Conservation (phyloP, 2,113 vertebrate species). For the Glaucomys volans region DNA sequence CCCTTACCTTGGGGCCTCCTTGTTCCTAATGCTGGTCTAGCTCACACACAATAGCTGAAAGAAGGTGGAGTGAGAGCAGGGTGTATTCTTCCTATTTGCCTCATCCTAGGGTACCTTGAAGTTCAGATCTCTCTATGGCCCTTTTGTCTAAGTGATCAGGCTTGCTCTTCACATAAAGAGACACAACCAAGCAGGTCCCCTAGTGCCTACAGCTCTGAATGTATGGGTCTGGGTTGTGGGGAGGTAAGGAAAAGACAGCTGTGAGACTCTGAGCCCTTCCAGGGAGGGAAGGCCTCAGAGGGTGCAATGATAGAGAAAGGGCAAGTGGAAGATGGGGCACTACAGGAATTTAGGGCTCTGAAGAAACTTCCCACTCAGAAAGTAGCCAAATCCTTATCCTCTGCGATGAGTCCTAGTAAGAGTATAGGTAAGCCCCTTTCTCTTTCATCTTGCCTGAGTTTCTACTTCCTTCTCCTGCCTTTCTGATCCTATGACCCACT, state of each 20-base stretch:
- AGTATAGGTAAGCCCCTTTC: neutral
- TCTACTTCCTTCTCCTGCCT: neutral
- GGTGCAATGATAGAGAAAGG: neutral
- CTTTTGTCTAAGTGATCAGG: neutral
- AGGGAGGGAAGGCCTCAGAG: neutral
- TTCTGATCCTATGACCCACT: neutral
- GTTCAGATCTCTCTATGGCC: neutral
- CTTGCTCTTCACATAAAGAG: neutral
- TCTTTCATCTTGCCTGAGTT: neutral
- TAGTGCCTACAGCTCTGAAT: neutral
- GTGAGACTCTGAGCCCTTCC: neutral
- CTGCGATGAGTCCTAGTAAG: neutral
- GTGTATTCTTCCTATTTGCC: neutral
- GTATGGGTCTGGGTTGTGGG: neutral
- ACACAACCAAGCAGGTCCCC: neutral
- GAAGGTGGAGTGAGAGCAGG: neutral
- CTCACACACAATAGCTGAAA: neutral
- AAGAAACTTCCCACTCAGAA: neutral
- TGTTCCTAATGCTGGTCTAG: neutral
- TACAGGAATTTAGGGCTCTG: rapidly evolving
- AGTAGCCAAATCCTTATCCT: neutral
- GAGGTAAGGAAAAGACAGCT: neutral
- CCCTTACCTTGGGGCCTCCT: neutral
- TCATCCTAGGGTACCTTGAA: neutral
- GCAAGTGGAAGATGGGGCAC: neutral